Evolutionary conservation across 2,113 vertebrate genomes (phyloP).

Genomic region (Sminthopsis crassicaudata): DNA sequence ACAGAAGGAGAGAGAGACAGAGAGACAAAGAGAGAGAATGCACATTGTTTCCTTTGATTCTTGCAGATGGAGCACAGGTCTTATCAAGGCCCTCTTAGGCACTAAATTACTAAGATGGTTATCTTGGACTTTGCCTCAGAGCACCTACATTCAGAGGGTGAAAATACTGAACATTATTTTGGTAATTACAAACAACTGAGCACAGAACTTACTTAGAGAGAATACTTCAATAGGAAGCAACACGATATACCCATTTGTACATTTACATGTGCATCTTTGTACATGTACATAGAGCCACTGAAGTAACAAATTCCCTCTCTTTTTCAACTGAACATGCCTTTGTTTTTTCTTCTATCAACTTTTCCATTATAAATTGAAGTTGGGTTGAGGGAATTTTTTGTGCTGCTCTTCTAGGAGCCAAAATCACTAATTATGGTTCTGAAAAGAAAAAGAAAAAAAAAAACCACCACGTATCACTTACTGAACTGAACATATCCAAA

Average conservation of each 20-base stretch:
- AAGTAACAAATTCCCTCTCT: background rate
- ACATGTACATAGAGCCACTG: background rate
- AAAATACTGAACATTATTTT: background rate
- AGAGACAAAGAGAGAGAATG: background rate
- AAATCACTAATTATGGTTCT: background rate
- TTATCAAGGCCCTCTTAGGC: background rate
- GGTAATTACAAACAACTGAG: background rate
- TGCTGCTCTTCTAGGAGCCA: background rate
- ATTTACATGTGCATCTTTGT: no score
- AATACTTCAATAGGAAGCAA: background rate
- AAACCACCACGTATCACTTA: background rate
- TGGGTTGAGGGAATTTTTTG: background rate
- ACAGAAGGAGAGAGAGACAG: no score
- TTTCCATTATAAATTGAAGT: background rate
- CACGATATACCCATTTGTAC: background rate
- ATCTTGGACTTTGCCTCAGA: background rate
- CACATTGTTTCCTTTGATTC: background rate
- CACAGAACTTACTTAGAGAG: background rate
- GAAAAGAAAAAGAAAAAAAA: background rate
- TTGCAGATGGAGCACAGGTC: background rate
- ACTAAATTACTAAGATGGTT: background rate
- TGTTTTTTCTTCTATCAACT: background rate
- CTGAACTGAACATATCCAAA: background rate
- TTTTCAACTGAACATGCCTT: background rate
- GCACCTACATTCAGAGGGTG: background rate